phyloP scores from a whole-genome alignment of 37 sponge, comb jelly and placozoan species.

The Ephydatia muelleri region DNA sequence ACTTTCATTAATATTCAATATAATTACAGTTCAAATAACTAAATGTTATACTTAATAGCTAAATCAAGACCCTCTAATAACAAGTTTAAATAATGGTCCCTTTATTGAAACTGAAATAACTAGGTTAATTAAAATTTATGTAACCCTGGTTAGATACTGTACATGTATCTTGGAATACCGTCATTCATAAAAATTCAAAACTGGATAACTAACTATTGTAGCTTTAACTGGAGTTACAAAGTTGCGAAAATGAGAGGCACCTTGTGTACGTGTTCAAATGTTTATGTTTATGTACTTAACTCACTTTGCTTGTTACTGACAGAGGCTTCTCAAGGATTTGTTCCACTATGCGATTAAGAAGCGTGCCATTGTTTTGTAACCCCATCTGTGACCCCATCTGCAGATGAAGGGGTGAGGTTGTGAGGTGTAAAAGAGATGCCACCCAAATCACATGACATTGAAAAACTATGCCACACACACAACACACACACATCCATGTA shows the following conservation, averaged over 20 bases:
- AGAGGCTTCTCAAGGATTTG: constrained; percentile 59
- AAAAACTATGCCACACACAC: background rate
- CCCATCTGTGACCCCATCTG: constrained; percentile 54
- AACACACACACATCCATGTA: background rate
- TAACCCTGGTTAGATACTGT: too few species aligned
- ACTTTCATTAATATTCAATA: too few species aligned
- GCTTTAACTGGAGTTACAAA: too few species aligned
- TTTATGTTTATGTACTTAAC: constrained; percentile 11
- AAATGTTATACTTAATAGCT: background rate
- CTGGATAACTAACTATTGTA: too few species aligned
- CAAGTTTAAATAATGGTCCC: too few species aligned
- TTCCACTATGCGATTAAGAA: constrained; percentile 60
- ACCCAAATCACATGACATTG: background rate
- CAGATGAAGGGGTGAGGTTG: too few species aligned
- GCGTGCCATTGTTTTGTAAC: background rate
- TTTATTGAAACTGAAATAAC: too few species aligned
- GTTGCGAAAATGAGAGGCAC: background rate
- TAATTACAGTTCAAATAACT: too few species aligned
- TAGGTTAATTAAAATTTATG: too few species aligned
- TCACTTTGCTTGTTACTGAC: constrained; percentile 11
- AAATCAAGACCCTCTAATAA: background rate
- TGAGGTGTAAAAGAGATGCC: too few species aligned
- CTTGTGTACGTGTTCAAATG: background rate
- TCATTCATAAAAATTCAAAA: too few species aligned
- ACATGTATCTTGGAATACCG: too few species aligned